phyloP scores from a whole-genome alignment of 2,888 invertebrate genomes.

The Cylindroiulus punctatus region DNA sequence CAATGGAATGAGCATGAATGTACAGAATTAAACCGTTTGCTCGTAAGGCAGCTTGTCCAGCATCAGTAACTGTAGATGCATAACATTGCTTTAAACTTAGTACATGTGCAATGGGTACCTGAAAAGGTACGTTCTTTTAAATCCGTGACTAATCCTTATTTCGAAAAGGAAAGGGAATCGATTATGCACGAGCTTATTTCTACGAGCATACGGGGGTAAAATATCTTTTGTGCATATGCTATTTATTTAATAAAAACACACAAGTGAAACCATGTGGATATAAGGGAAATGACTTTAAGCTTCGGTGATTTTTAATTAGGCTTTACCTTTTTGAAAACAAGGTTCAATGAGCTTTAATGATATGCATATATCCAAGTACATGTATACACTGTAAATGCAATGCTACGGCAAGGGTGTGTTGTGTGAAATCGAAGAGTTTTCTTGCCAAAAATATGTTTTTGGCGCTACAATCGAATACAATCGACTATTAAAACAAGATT shows the following conservation, averaged over 20 bases:
- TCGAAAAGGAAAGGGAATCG: background rate
- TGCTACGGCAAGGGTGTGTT: background rate
- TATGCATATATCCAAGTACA: background rate
- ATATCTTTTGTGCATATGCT: background rate
- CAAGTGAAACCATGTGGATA: background rate
- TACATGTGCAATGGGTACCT: background rate
- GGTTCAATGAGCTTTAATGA: background rate
- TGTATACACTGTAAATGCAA: no score
- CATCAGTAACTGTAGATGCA: background rate
- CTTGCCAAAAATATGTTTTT: background rate
- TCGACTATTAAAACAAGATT: background rate
- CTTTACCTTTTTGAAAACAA: background rate
- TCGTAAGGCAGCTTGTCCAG: background rate
- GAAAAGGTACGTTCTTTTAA: background rate
- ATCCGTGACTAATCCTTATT: background rate
- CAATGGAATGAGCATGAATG: slow-evolving; percentile 9
- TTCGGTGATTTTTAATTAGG: background rate
- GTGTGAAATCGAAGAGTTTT: background rate
- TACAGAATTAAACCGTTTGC: slow-evolving; percentile 30
- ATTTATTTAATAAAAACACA: background rate
- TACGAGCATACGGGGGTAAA: background rate
- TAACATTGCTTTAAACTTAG: background rate
- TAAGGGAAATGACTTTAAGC: background rate
- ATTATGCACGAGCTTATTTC: background rate
- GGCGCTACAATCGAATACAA: background rate